Conservation (phyloP, 2,888 invertebrate species). For the Plusia festucae region DNA sequence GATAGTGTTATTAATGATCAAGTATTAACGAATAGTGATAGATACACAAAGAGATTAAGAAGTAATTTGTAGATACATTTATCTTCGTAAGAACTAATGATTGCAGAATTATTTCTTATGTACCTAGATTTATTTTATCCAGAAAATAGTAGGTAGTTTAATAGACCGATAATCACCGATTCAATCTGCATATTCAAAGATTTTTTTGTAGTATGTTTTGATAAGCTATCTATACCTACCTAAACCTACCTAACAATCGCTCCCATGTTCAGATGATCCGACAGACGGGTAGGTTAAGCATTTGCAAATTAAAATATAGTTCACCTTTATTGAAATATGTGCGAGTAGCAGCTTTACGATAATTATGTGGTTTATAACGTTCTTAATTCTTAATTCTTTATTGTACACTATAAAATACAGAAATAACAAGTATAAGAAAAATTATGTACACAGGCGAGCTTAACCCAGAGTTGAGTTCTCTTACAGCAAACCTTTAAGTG, state of each 20-base stretch:
- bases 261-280: not conserved
- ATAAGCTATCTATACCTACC: not conserved
- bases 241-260: too few species aligned
- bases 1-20: conserved; percentile 49
- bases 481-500: too few species aligned
- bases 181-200: not conserved
- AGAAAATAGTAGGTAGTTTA: too few species aligned
- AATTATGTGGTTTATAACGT: too few species aligned
- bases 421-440: too few species aligned
- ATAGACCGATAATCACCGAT: not conserved
- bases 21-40: conserved; percentile 44
- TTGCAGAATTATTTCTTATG: not conserved
- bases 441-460: too few species aligned
- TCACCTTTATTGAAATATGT: not conserved
- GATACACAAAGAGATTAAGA: conserved; percentile 34
- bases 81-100: conserved; percentile 12
- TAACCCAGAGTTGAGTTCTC: too few species aligned
- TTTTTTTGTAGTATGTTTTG: too few species aligned
- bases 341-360: not conserved
- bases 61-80: conserved; percentile 37
- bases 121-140: not conserved
- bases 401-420: too few species aligned
- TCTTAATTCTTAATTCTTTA: too few species aligned
- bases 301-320: conserved; percentile 1
- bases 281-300: not conserved